Base-by-base conservation (phyloP, 1,140 invertebrate genomes). In the Orussus abietinus region DNA sequence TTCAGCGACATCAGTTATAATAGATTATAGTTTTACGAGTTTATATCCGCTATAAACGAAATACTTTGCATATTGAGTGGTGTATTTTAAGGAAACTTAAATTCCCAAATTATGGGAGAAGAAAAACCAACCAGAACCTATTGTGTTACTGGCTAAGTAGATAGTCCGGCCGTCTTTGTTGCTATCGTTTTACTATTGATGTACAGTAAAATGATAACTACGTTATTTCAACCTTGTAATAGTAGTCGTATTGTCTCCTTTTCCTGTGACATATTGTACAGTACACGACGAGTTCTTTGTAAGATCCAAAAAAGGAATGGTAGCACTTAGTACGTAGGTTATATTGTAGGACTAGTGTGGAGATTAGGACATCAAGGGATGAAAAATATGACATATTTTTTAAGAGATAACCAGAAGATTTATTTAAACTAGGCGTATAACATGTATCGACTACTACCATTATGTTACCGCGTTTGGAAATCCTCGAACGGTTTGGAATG, bases 331-430 rank as follows among this genome's bases (percentile, higher is more conserved):
- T 17, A 25, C 9, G 14, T 45, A 47, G 25, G 18, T 17, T 7
- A 36, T 14, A 34, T 15, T 39, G 26, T 32, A 28, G 12, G 32
- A 22, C 32, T 20, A 36, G 19, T 29, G 32, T 34, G 20, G 26
- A 19, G 38, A 38, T n/a, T 47, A 12, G 19, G 19, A 1, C 5
- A 18, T 33, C 11, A 20, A 38, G 42, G 6, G 20, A 50, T 21
- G 21, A 38, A 25, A 22, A 45, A 48, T 22, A 15, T 26, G 29
- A 47, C 37, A 30, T 56, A 56, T 56, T 56, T 58, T 58, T 48
- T 50, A 59, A 54, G 54, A 52, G 46, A 56, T 51, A 56, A 53
- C 41, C 46, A 51, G 38, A 45, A 53, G 39, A 25, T 54, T 47
- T 58, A 58, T 58, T 58, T 51, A 54, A 54, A 32, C 29, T 47